These are phyloP conservation scores for Cephus cinctus DNA, from an alignment of 1,140 invertebrate genomes.

Conservation along the genomic window DNA sequence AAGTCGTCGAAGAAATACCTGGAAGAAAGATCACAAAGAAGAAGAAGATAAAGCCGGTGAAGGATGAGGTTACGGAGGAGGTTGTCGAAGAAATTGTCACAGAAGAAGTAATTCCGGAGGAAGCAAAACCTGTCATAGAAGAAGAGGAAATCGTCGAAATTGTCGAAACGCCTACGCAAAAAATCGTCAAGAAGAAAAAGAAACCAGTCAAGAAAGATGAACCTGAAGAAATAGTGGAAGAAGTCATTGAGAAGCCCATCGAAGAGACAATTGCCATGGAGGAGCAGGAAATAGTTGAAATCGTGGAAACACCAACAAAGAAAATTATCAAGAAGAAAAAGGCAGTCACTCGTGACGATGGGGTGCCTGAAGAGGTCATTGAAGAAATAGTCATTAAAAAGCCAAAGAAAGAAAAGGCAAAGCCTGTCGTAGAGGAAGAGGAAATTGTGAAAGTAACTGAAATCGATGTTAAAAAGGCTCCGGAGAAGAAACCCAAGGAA, in stretches of 20 bases:
- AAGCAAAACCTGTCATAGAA: slow-evolving; percentile 16
- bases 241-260: slow-evolving; percentile 18
- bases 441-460: slow-evolving; percentile 25
- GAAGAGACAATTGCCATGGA: slow-evolving; percentile 10
- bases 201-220: slow-evolving; percentile 32
- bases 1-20: slow-evolving; percentile 13
- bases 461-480: slow-evolving; percentile 13
- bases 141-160: slow-evolving; percentile 25
- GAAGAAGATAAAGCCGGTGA: slow-evolving; percentile 21
- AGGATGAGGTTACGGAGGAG: slow-evolving; percentile 19
- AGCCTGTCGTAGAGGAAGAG: slow-evolving; percentile 14
- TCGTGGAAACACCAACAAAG: slow-evolving; percentile 23
- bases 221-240: slow-evolving; percentile 15
- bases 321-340: slow-evolving; percentile 31
- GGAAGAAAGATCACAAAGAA: slow-evolving; percentile 12
- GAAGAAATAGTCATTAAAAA: slow-evolving; percentile 32
- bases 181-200: slow-evolving; percentile 36
- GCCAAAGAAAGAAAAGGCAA: slow-evolving; percentile 23
- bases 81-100: slow-evolving; percentile 19
- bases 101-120: slow-evolving; percentile 17
- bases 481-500: slow-evolving; percentile 9
- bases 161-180: slow-evolving; percentile 25
- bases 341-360: slow-evolving; percentile 26
- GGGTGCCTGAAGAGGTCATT: slow-evolving; percentile 23
- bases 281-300: slow-evolving; percentile 23